These are phyloP conservation scores for Silvanus unidentatus DNA, from an alignment of 2,888 invertebrate species.

Conservation along the genomic window DNA sequence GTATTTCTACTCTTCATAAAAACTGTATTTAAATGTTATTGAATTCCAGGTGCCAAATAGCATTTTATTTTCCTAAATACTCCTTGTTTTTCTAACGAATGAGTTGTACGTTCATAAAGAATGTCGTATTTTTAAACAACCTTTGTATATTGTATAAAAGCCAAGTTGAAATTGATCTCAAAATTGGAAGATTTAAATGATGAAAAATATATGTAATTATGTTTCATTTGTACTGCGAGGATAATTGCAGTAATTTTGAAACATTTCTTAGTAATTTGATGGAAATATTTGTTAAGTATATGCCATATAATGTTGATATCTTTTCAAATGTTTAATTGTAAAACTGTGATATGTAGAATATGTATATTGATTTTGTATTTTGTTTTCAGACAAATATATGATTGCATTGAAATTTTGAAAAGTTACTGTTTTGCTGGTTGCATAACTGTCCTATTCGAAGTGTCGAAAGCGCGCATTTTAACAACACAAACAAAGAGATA, in stretches of 20 bases:
- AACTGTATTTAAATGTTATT: slow-evolving; percentile 11
- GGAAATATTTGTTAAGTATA: slow-evolving; percentile 24
- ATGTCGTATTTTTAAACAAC: slow-evolving; percentile 6
- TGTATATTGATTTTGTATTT: slow-evolving; percentile 19
- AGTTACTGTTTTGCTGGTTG: too few relatives aligned
- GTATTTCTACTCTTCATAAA: not conserved
- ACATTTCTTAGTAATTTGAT: slow-evolving; percentile 6
- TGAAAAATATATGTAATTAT: slow-evolving; percentile 10
- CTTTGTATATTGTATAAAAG: slow-evolving; percentile 14
- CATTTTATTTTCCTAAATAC: slow-evolving; percentile 1
- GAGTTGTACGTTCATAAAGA: slow-evolving; percentile 4
- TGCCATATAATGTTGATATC: slow-evolving; percentile 27
- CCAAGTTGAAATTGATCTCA: slow-evolving; percentile 14
- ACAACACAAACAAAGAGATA: too few relatives aligned
- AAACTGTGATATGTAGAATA: slow-evolving; percentile 39
- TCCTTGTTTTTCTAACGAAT: slow-evolving; percentile 8
- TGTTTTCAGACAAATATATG: not conserved
- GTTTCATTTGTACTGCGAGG: too few relatives aligned
- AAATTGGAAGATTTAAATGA: slow-evolving; percentile 12
- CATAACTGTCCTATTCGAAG: too few relatives aligned
- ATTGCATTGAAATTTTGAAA: too few relatives aligned
- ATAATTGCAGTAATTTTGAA: not conserved
- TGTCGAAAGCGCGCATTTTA: too few relatives aligned
- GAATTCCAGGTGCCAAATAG: slow-evolving; percentile 38
- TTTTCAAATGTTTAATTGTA: slow-evolving; percentile 15